phyloP scores from a whole-genome alignment of 2,797 vertebrate genomes.

The Vireo griseus region DNA sequence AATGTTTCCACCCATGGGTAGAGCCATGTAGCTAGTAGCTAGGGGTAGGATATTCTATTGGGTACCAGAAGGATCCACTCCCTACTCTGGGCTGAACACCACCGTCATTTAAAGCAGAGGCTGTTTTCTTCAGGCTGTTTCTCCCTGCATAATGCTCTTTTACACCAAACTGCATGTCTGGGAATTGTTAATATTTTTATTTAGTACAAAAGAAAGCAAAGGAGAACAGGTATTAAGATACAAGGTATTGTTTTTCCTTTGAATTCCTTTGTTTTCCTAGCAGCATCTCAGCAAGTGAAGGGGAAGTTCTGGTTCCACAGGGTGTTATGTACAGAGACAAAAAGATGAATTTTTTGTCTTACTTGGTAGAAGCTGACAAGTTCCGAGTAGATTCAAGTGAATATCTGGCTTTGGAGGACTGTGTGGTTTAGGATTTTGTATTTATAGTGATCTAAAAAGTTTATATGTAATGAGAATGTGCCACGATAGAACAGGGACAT shows the following conservation, averaged over 20 bases:
- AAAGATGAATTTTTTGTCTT: background rate
- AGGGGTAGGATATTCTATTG: background rate
- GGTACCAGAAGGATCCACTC: background rate
- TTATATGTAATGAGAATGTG: background rate
- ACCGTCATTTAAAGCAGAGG: background rate
- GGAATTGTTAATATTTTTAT: background rate
- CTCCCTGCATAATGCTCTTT: background rate
- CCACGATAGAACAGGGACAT: background rate
- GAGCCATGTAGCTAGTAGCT: background rate
- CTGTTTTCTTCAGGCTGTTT: background rate
- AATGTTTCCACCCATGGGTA: background rate
- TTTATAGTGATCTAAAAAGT: background rate
- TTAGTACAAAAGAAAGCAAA: background rate
- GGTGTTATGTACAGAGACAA: background rate
- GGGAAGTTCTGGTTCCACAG: background rate
- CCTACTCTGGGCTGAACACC: background rate
- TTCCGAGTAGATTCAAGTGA: background rate
- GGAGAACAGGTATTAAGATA: background rate
- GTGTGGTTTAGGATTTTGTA: background rate
- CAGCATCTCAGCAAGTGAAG: background rate
- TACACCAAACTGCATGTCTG: background rate
- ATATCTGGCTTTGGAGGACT: background rate
- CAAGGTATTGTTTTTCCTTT: background rate
- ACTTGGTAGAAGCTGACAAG: background rate
- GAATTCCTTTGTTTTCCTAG: background rate